Conservation (phyloP, 1,140 invertebrate genomes). For the Limonius californicus region DNA sequence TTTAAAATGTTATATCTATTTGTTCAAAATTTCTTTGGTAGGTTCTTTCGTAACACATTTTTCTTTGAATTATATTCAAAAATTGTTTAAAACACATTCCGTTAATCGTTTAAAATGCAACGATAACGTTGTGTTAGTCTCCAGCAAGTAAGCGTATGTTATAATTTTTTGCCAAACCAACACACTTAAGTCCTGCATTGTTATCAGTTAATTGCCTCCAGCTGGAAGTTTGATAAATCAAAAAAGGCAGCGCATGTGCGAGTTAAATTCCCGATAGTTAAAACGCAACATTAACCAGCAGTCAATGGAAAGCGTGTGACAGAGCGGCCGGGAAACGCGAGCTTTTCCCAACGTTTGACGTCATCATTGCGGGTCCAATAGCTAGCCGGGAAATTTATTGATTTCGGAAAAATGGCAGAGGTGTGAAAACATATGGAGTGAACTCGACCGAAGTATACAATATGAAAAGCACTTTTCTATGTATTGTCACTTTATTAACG, state of each 20-base stretch:
- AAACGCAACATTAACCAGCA: neutral
- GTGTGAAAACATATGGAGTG: slow-evolving; percentile 39
- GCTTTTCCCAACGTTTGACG: slow-evolving; percentile 26
- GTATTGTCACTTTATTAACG: slow-evolving; percentile 34
- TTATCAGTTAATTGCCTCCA: too few relatives aligned
- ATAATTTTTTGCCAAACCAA: too few relatives aligned
- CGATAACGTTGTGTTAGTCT: too few relatives aligned
- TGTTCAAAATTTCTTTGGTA: too few relatives aligned
- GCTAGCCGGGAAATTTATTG: slow-evolving; percentile 34
- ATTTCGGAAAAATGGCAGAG: slow-evolving; percentile 34
- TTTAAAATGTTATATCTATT: too few relatives aligned
- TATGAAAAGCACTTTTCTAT: slow-evolving; percentile 36
- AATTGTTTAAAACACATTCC: too few relatives aligned
- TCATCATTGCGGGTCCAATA: slow-evolving; percentile 31
- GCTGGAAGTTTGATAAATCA: too few relatives aligned
- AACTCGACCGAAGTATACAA: slow-evolving; percentile 26
- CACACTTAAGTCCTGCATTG: too few relatives aligned
- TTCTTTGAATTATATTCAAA: too few relatives aligned
- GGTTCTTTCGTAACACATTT: too few relatives aligned
- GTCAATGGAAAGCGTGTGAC: neutral
- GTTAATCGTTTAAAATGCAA: too few relatives aligned
- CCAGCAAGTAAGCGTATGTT: too few relatives aligned
- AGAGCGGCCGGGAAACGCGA: neutral
- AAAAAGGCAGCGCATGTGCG: neutral
- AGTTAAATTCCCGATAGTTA: neutral